These are phyloP conservation scores for Galerucella calmariensis DNA, from an alignment of 2,888 invertebrate species.

Conservation along the genomic window DNA sequence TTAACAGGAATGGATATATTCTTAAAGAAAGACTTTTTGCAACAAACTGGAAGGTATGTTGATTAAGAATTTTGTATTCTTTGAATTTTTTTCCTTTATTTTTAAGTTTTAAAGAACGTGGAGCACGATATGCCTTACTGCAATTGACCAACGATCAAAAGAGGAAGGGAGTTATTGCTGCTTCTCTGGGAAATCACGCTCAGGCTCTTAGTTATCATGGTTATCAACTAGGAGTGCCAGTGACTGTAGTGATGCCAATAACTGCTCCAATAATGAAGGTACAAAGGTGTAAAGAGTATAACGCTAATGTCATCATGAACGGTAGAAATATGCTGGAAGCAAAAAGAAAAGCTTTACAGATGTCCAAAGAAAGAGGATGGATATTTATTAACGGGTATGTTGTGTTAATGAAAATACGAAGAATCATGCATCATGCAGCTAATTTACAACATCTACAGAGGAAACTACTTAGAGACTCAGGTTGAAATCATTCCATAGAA, in stretches of 20 bases:
- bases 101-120: conserved; percentile 90
- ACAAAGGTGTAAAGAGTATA: conserved; percentile 84
- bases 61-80: background rate
- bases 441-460: background rate
- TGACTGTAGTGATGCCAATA: conserved; percentile 93
- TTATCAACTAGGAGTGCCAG: conserved; percentile 69
- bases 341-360: conserved; percentile 79
- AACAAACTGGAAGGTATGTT: conserved; percentile 90
- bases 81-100: background rate
- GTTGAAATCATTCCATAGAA: no score
- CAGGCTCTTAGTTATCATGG: conserved; percentile 82
- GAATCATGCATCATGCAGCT: background rate
- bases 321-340: conserved; percentile 89
- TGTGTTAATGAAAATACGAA: background rate
- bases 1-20: conserved; percentile 86
- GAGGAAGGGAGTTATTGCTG: conserved; percentile 85
- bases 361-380: conserved; percentile 77
- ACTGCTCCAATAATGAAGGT: conserved; percentile 97
- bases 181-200: conserved; percentile 95
- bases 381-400: conserved; percentile 88
- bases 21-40: conserved; percentile 94
- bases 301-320: conserved; percentile 85
- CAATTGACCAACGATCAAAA: conserved; percentile 80
- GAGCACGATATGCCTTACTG: conserved; percentile 86
- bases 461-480: no score